These are phyloP conservation scores for Pteronura brasiliensis DNA, from an alignment of 2,113 vertebrate genomes.

Conservation along the genomic window DNA sequence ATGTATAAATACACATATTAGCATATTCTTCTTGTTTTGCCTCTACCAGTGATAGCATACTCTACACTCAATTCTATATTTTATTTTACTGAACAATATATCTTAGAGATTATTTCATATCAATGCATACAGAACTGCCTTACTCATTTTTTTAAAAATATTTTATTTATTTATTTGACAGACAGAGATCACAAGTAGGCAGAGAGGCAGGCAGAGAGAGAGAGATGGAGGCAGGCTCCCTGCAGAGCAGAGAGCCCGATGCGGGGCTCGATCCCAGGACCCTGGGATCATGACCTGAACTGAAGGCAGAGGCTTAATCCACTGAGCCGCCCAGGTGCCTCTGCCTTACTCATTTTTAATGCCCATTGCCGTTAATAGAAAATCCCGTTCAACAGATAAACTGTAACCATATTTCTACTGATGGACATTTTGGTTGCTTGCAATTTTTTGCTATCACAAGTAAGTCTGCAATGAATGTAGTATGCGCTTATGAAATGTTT, in stretches of 20 bases:
- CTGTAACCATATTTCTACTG: not conserved
- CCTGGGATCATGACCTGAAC: too few relatives aligned
- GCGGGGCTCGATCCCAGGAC: too few relatives aligned
- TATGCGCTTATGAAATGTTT: not conserved
- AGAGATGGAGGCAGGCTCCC: too few relatives aligned
- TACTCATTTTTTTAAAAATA: not conserved
- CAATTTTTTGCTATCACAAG: not conserved
- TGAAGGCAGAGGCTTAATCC: too few relatives aligned
- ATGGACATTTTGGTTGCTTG: not conserved
- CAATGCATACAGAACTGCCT: not conserved
- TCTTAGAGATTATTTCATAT: not conserved
- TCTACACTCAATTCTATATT: not conserved
- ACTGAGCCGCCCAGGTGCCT: too few relatives aligned
- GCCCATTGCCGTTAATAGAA: not conserved
- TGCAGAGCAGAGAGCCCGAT: too few relatives aligned
- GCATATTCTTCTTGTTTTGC: not conserved
- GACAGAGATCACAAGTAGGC: too few relatives aligned
- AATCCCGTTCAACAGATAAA: not conserved
- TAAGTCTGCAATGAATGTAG: not conserved
- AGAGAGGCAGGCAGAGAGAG: too few relatives aligned
- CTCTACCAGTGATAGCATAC: not conserved
- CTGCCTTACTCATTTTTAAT: not conserved
- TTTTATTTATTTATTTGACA: too few relatives aligned
- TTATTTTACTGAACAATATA: not conserved
- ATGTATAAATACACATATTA: not conserved